Evolutionary conservation across 2,797 vertebrate genomes (phyloP).

Genomic region (Galago senegalensis): DNA sequence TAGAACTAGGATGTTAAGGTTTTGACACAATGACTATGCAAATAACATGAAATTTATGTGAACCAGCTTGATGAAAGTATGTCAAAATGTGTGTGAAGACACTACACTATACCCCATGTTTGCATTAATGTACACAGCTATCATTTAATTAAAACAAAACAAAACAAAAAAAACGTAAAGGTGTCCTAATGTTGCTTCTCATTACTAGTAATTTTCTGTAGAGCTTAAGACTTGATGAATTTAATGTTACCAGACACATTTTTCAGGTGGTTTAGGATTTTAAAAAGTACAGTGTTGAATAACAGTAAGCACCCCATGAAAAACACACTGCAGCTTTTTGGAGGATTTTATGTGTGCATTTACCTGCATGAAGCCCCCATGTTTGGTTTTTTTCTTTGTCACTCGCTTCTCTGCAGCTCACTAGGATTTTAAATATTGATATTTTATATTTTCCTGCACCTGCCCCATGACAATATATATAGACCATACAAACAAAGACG

Average conservation of each 20-base stretch:
- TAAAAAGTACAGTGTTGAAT: conserved; percentile 37
- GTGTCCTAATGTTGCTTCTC: neutral
- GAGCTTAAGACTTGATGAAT: conserved; percentile 46
- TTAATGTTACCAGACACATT: conserved; percentile 61
- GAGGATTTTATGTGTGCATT: conserved; percentile 60
- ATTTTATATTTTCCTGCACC: conserved; percentile 74
- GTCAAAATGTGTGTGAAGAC: too few species aligned
- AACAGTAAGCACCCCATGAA: conserved; percentile 23
- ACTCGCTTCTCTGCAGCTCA: conserved; percentile 66
- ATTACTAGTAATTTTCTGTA: neutral
- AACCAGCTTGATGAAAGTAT: too few species aligned
- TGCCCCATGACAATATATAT: conserved; percentile 69
- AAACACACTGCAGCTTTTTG: conserved; percentile 37
- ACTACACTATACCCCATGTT: too few species aligned
- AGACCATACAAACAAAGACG: conserved; percentile 71
- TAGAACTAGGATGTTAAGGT: too few species aligned
- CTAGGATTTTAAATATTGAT: conserved; percentile 82
- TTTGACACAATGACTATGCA: too few species aligned
- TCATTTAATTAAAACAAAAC: too few species aligned
- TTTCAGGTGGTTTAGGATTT: conserved; percentile 43
- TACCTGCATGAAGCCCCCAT: neutral
- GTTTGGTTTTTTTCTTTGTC: conserved; percentile 72
- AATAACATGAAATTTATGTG: too few species aligned
- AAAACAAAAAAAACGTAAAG: neutral
- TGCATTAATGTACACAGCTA: too few species aligned